Evolutionary conservation across 2,888 invertebrate genomes (phyloP).

Genomic region (Mantis religiosa): DNA sequence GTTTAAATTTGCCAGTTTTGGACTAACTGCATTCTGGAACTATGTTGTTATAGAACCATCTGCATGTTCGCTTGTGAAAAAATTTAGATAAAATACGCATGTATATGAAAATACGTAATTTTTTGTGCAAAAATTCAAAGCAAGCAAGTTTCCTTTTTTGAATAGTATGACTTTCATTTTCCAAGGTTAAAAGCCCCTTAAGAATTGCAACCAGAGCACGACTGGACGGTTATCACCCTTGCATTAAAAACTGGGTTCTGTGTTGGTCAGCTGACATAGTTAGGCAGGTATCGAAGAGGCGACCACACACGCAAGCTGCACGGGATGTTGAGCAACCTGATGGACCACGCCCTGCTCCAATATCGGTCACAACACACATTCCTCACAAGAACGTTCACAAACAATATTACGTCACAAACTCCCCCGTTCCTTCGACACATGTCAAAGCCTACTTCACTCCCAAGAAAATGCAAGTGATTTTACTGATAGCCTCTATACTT

Average conservation of each 20-base stretch:
- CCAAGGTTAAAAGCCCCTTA: too few species aligned
- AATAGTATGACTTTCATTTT: too few species aligned
- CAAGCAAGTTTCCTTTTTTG: too few species aligned
- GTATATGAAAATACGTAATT: too few species aligned
- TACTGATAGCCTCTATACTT: too few species aligned
- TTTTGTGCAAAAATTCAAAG: too few species aligned
- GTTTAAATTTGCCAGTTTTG: too few species aligned
- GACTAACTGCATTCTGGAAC: too few species aligned
- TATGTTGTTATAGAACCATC: too few species aligned
- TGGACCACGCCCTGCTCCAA: background rate
- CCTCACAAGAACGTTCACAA: background rate
- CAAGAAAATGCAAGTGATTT: background rate
- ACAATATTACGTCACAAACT: background rate
- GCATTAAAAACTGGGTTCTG: background rate
- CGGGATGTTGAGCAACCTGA: background rate
- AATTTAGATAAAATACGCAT: too few species aligned
- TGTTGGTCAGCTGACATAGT: background rate
- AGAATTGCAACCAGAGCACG: background rate
- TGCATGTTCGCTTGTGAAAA: too few species aligned
- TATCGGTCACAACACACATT: background rate
- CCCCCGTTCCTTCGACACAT: background rate
- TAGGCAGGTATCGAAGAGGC: background rate
- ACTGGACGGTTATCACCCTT: background rate
- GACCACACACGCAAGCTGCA: background rate
- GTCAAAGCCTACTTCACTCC: background rate